Evolutionary conservation across 2,113 vertebrate genomes (phyloP).

Genomic region (Morone saxatilis): DNA sequence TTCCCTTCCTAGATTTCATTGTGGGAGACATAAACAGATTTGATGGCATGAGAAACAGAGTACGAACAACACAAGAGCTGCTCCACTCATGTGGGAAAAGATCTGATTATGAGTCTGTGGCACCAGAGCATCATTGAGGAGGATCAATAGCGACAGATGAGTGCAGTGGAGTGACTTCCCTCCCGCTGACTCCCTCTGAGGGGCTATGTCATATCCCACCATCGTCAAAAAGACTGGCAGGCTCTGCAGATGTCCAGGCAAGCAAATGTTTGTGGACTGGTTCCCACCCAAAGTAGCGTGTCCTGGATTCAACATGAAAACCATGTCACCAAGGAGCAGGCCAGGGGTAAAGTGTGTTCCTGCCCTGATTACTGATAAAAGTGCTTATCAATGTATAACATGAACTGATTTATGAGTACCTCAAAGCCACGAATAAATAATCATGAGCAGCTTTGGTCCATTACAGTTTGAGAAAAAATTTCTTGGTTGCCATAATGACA

Average conservation of each 20-base stretch:
- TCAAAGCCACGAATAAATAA: neutral
- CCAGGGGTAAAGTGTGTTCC: neutral
- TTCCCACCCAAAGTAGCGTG: neutral
- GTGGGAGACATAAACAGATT: slow-evolving; percentile 2
- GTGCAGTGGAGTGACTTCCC: slow-evolving; percentile 37
- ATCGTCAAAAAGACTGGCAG: slow-evolving; percentile 48
- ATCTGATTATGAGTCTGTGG: slow-evolving; percentile 51
- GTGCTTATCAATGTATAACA: neutral
- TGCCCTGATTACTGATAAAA: neutral
- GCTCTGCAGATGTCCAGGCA: slow-evolving; percentile 18
- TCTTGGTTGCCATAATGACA: too few species aligned
- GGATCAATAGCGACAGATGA: slow-evolving; percentile 64
- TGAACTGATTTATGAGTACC: neutral
- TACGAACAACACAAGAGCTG: neutral
- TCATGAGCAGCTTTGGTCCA: neutral
- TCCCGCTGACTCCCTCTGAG: slow-evolving; percentile 37
- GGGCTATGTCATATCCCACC: slow-evolving; percentile 36
- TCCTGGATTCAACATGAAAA: neutral
- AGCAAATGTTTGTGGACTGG: slow-evolving; percentile 22
- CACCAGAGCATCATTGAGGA: slow-evolving; percentile 53
- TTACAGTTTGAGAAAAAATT: neutral
- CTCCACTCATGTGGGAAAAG: slow-evolving; percentile 44
- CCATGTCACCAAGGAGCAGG: neutral
- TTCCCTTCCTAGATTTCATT: slow-evolving; percentile 6
- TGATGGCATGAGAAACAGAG: slow-evolving; percentile 2